Evolutionary conservation across 2,113 vertebrate species (phyloP), one percentile per base, ranked within the genome.

Genomic region (Chrysochloris asiatica): DNA sequence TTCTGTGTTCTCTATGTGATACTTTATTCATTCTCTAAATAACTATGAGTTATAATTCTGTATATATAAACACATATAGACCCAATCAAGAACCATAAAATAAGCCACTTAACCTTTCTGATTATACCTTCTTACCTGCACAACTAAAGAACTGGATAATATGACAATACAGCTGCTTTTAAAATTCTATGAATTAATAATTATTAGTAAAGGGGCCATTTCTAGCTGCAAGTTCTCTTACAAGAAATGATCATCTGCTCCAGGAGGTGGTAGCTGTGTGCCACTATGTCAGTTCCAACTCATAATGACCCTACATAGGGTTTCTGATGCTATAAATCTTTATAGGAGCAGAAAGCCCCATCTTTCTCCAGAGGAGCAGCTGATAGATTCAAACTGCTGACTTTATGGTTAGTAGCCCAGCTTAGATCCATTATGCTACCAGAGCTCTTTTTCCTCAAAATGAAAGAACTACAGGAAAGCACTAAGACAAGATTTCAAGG

Each of bases 141-240:
- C 91, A 77, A 86, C 48, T 89, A 78, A 73, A 63, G 33, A 67
- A 28, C 41, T 93, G 19, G 36, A 81, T 71, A 87, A 50, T 38
- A 63, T 52, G 50, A 10, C 50, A 52, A n/a, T n/a, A n/a, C n/a
- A n/a, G n/a, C 16, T 52, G 48, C 11, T 89, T 85, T 85, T 94
- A 38, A 90, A 93, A 88, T 76, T 87, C 36, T 92, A 1, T 45
- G 59, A 80, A n/a, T 93, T 92, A 86, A 76, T 65, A 38, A 72
- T 93, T 78, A 90, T 90, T 93, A 88, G 50, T 8, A 94, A 95
- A 83, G 59, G 26, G 85, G 38, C 4, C 41, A 59, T 54, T 93
- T 90, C 38, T 83, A 67, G 52, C 45, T 84, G 38, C 47, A 93
- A 22, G 4, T 84, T 94, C 59, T 92, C 41, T 43, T 67, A 30